These are phyloP conservation scores for Lytechinus variegatus DNA, from an alignment of 35 echinoderm and acorn worm genomes.

Conservation along the genomic window DNA sequence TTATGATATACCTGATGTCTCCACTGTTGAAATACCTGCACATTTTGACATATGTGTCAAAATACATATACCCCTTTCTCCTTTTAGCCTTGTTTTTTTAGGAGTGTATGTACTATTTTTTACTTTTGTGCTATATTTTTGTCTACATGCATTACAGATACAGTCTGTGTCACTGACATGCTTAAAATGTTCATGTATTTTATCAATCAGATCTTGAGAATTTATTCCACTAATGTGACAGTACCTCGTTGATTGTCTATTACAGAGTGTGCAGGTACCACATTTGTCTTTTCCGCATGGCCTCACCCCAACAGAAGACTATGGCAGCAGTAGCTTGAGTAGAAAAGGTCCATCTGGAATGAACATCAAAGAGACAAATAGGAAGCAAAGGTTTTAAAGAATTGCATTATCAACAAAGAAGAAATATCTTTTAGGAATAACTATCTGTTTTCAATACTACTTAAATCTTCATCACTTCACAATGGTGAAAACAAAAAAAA, in stretches of 20 bases:
- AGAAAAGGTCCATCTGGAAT: slow-evolving; percentile 32
- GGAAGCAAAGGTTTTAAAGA: not conserved
- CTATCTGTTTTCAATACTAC: not conserved
- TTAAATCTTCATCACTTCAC: not conserved
- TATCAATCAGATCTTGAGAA: not conserved
- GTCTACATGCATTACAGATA: slow-evolving; percentile 49
- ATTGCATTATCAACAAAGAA: too few species aligned
- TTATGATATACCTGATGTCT: slow-evolving; percentile 42
- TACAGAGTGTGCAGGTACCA: slow-evolving; percentile 10
- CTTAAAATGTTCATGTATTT: slow-evolving; percentile 22
- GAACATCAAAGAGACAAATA: not conserved
- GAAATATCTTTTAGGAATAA: too few species aligned
- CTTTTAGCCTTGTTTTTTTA: slow-evolving; percentile 7
- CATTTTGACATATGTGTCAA: slow-evolving; percentile 17
- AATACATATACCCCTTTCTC: not conserved
- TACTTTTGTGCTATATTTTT: slow-evolving; percentile 29
- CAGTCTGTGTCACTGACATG: slow-evolving; percentile 8
- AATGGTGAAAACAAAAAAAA: not conserved
- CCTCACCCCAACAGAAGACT: slow-evolving; percentile 40
- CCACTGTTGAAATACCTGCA: slow-evolving; percentile 23
- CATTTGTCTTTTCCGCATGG: slow-evolving; percentile 26
- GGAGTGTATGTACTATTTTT: too few species aligned
- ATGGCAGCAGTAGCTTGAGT: not conserved
- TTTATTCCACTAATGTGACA: slow-evolving; percentile 4
- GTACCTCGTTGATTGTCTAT: slow-evolving; percentile 22